Evolutionary conservation across 2,113 vertebrate species (phyloP), one percentile per base, ranked within the genome.

Genomic region (Phylloscopus whistleri): DNA sequence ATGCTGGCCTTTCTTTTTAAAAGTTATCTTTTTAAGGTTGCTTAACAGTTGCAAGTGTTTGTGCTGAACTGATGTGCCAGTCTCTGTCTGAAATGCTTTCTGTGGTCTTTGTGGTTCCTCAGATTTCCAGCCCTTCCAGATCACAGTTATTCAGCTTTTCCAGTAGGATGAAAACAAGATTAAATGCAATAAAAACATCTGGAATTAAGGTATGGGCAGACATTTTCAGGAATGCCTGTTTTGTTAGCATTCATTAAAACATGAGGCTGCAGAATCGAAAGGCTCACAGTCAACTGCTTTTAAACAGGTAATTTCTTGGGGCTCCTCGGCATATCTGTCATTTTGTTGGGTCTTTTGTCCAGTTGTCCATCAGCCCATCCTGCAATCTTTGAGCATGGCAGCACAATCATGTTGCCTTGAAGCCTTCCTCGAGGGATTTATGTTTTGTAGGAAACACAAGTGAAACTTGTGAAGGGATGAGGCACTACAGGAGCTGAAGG

Each of bases 261-360:
- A 0, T 24, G 30, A 77, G 27, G 23, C 28, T 67, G 27, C 27
- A 44, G 83, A 58, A 73, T 48, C 59, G 19, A 73, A 37, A 49
- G 51, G 37, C 17, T 87, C 23, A 46, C 14, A 28, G 66, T 69
- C 23, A 35, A 1, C 48, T 81, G 26, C 60, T 88, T 85, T 89
- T 55, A 84, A 43, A 31, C 30, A 21, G 8, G 16, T 70, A 11
- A 30, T 75, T 93, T 73, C 46, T 56, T 53, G 17, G 23, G 24
- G 15, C 30, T 82, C 4, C 31, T 59, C 6, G 2, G 8, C 3
- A 0, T 53, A 4, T 26, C 52, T n/a, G 3, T 46, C 7, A 11
- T 69, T 62, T 53, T 27, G 0, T 23, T 43, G 28, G 17, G 43
- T 75, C 77, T 73, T 37, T 33, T 35, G 55, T 24, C 27, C 48